Conservation (phyloP, 1,140 invertebrate species). For the Portunus trituberculatus region DNA sequence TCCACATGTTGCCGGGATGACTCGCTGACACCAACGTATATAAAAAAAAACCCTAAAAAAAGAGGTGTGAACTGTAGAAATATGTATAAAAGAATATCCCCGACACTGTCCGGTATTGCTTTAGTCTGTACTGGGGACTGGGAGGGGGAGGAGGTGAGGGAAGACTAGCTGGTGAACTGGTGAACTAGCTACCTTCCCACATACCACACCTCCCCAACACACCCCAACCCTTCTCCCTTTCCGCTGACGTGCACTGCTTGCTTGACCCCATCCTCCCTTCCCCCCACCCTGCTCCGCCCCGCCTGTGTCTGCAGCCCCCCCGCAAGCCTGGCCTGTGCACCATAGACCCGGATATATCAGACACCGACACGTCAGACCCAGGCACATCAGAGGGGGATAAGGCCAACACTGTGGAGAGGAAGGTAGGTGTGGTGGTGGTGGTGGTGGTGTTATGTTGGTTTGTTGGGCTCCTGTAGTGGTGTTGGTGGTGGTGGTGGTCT, state of each 20-base stretch:
- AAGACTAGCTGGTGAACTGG: not conserved
- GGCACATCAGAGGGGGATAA: conserved; percentile 88
- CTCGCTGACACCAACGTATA: not conserved
- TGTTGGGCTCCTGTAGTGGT: not conserved
- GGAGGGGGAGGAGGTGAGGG: not conserved
- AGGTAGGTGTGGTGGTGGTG: conserved; percentile 79
- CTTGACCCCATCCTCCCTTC: not conserved
- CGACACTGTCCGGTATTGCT: not conserved
- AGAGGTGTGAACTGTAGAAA: not conserved
- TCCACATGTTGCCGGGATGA: not conserved
- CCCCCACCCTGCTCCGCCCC: conserved; percentile 23
- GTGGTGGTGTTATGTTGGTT: not conserved
- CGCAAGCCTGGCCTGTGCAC: conserved; percentile 83
- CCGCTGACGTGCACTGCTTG: not conserved
- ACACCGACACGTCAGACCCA: conserved; percentile 87
- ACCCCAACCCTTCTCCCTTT: not conserved
- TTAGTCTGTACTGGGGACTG: not conserved
- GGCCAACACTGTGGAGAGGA: conserved; percentile 88
- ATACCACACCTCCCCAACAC: not conserved
- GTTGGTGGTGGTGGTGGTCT: not conserved
- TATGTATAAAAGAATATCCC: not conserved
- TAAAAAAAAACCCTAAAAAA: not conserved
- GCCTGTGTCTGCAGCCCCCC: conserved; percentile 75
- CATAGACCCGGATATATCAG: conserved; percentile 85
- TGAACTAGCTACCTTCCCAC: not conserved